Percentiles rank a stretch among this genome's conserved stretches.
These are phyloP conservation scores for Falco rusticolus DNA, from an alignment of 2,797 vertebrate species.

Conservation along the genomic window DNA sequence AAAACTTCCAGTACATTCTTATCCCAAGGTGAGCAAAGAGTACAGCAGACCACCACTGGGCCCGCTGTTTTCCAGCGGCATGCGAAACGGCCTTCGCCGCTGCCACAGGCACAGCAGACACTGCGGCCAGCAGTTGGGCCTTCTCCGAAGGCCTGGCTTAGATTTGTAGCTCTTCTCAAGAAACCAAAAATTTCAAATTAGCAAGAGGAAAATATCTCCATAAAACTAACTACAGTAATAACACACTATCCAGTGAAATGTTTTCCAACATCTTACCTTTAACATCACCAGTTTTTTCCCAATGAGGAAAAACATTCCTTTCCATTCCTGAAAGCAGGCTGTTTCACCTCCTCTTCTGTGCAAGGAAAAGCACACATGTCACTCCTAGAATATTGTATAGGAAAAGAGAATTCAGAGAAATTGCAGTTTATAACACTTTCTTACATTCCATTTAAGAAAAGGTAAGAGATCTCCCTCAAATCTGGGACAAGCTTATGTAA, in stretches of 20 bases:
- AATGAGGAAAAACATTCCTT: background rate
- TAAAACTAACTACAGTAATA: background rate
- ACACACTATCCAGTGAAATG: fast-evolving
- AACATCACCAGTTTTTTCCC: background rate
- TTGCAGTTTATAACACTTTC: background rate
- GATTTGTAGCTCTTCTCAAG: background rate
- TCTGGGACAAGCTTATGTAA: background rate
- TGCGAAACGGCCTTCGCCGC: background rate
- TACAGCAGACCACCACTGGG: background rate
- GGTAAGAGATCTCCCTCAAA: background rate
- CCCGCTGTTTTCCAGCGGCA: fast-evolving
- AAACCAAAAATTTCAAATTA: background rate
- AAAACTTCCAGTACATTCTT: background rate
- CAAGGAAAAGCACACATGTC: background rate
- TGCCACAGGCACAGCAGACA: background rate
- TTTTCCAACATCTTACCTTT: background rate
- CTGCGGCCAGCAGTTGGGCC: background rate
- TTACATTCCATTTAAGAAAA: background rate
- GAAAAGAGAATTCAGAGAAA: background rate
- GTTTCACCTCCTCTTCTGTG: background rate
- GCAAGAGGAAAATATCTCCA: background rate
- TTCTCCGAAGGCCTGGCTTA: background rate
- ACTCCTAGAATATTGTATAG: background rate
- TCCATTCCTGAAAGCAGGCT: background rate
- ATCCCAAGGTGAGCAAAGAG: background rate